Percentiles rank a stretch among this genome's conserved stretches.
These are phyloP conservation scores for Salmo trutta DNA, from an alignment of 2,797 vertebrate species.

Conservation along the genomic window DNA sequence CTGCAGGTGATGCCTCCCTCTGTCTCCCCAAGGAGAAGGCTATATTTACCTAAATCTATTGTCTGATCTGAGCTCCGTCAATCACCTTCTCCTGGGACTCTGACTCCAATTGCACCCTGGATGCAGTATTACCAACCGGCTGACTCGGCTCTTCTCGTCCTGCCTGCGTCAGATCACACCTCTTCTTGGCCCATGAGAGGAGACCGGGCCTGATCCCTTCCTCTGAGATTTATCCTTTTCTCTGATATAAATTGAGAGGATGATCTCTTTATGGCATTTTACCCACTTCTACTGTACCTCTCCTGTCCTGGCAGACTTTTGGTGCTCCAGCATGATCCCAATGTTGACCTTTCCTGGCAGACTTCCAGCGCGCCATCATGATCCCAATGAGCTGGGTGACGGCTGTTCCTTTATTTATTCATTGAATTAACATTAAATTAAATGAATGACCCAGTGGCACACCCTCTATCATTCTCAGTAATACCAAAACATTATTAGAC, in stretches of 20 bases:
- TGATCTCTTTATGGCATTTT: slow-evolving; percentile 24
- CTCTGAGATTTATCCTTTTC: slow-evolving; percentile 18
- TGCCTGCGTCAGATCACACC: not conserved
- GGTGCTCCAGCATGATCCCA: too few relatives aligned
- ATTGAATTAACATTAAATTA: slow-evolving; percentile 28
- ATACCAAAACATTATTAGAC: not conserved
- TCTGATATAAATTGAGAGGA: slow-evolving; percentile 36
- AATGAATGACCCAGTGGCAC: slow-evolving; percentile 10
- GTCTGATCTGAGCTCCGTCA: slow-evolving; percentile 25
- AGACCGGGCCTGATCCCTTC: not conserved
- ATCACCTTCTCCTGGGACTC: slow-evolving; percentile 17
- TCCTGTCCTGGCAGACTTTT: not conserved
- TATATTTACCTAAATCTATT: slow-evolving; percentile 32
- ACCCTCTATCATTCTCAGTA: not conserved
- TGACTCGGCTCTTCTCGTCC: not conserved
- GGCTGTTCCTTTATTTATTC: slow-evolving; percentile 12
- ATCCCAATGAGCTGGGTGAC: slow-evolving; percentile 28
- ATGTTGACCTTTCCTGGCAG: too few relatives aligned
- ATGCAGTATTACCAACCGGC: not conserved
- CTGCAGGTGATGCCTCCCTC: not conserved
- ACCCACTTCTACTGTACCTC: slow-evolving; percentile 41
- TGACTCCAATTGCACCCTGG: slow-evolving; percentile 17
- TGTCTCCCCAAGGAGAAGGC: not conserved
- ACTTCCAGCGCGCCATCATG: slow-evolving; percentile 6
- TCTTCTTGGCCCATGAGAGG: slow-evolving; percentile 13